phyloP scores from a whole-genome alignment of 2,113 vertebrate species.

The Pluvialis apricaria region DNA sequence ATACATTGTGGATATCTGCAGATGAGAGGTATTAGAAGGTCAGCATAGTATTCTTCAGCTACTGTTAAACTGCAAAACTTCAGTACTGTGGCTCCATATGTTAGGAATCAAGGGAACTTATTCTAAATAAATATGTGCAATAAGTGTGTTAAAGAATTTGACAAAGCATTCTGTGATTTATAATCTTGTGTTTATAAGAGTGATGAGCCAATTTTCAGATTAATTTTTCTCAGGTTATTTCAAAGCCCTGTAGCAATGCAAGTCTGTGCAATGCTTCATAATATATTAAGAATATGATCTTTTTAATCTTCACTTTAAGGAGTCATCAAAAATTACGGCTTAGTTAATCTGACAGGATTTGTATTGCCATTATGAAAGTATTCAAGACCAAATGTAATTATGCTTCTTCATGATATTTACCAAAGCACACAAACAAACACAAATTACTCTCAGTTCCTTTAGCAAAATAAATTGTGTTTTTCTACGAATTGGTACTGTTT shows the following conservation, averaged over 20 bases:
- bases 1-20: not conserved
- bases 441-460: not conserved
- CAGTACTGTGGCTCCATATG: not conserved
- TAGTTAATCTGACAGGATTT: constrained; percentile 36
- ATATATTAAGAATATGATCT: constrained; percentile 18
- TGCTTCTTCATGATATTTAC: not conserved
- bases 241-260: constrained; percentile 27
- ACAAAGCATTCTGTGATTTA: constrained; percentile 13
- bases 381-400: constrained; percentile 32
- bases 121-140: not conserved
- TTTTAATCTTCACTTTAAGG: constrained; percentile 48
- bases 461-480: not conserved
- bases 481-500: not conserved
- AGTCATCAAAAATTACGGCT: constrained; percentile 24
- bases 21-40: not conserved
- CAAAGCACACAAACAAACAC: not conserved
- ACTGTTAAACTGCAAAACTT: not conserved
- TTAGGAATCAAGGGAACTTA: not conserved
- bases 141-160: not conserved
- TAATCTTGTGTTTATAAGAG: not conserved
- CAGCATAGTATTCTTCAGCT: not conserved
- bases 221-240: constrained; percentile 49
- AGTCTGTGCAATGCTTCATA: not conserved
- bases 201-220: constrained; percentile 19
- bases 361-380: not conserved